Evolutionary conservation across 2,888 invertebrate species (phyloP).

Genomic region (Drosophila mimetica): DNA sequence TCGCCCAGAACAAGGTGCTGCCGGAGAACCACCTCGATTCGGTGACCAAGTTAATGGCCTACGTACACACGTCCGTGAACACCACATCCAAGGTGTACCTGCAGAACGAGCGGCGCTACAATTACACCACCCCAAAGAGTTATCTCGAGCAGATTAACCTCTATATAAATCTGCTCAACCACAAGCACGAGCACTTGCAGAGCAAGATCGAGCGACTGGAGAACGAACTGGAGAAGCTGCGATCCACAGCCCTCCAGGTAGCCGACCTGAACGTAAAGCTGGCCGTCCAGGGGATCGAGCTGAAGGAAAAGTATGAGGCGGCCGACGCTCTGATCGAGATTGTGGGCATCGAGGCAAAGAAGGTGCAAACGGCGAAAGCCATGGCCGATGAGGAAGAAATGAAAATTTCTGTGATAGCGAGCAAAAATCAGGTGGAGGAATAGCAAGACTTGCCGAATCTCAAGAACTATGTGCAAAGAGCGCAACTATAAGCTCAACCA

Average conservation of each 20-base stretch:
- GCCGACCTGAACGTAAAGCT: slow-evolving; percentile 96
- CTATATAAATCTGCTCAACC: slow-evolving; percentile 93
- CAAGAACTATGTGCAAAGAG: too few species aligned
- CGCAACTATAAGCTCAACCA: too few species aligned
- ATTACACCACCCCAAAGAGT: slow-evolving; percentile 98
- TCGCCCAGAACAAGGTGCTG: slow-evolving; percentile 88
- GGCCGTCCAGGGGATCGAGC: slow-evolving; percentile 95
- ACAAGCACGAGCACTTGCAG: slow-evolving; percentile 93
- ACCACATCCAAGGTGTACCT: slow-evolving; percentile 94
- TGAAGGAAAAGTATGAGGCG: slow-evolving; percentile 97
- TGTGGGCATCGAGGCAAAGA: slow-evolving; percentile 97
- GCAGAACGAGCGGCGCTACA: slow-evolving; percentile 95
- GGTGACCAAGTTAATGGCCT: slow-evolving; percentile 96
- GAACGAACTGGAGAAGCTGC: slow-evolving; percentile 96
- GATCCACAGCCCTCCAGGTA: slow-evolving; percentile 95
- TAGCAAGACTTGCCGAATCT: too few species aligned
- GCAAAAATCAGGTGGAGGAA: too few species aligned
- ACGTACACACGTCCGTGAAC: slow-evolving; percentile 96
- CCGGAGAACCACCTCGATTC: slow-evolving; percentile 93
- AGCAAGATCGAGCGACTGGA: slow-evolving; percentile 94
- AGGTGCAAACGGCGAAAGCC: slow-evolving; percentile 96
- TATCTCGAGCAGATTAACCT: slow-evolving; percentile 97
- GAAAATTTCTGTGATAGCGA: slow-evolving; percentile 97
- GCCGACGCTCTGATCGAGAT: slow-evolving; percentile 97
- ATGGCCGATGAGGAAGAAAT: slow-evolving; percentile 97